Evolutionary conservation across 2,888 invertebrate species (phyloP), one percentile per base, ranked within the genome.

Genomic region (Vandiemenella viatica): DNA sequence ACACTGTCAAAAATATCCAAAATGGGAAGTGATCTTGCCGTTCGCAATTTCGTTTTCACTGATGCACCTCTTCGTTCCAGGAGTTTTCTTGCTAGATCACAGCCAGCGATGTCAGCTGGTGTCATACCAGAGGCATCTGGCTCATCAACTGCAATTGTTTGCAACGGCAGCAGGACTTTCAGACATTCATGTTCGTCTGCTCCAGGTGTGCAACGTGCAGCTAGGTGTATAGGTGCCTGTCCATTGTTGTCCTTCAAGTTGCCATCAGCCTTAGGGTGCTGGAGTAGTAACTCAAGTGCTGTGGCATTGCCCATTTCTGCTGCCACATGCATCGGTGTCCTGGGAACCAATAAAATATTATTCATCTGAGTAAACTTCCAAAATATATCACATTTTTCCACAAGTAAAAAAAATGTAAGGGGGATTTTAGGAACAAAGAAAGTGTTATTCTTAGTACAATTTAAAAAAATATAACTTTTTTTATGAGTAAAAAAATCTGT

Each of bases 181-280:
- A 47, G 7, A 32, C 47, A 43, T 5, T 20, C 46, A n/a, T 45
- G 13, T 7, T 18, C 7, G 13, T 23, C 13, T 15, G 23, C 45
- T 5, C 23, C 17, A 37, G 13, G 37, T 10, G 37, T 32, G 26
- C 19, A 40, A 15, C 32, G 40, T 4, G 44, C 48, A 16, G 37
- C 37, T 21, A 38, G 8, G 19, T 48, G 48, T 10, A 48, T 18
- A 22, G 48, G 23, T 7, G 43, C 43, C 15, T 21, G 20, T 7
- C 48, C 48, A 22, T 32, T 23, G 21, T 17, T 22, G 23, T 48
- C 48, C n/a, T 37, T 37, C 3, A 38, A 20, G 19, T 48, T 48
- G 10, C 43, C n/a, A 22, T 48, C 43, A n/a, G 38, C 43, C 18
- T 20, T 37, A 10, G 8, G 10, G 17, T 48, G 26, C 7, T 48